phyloP scores from a whole-genome alignment of 2,797 vertebrate species.

The Gastrophryne carolinensis region DNA sequence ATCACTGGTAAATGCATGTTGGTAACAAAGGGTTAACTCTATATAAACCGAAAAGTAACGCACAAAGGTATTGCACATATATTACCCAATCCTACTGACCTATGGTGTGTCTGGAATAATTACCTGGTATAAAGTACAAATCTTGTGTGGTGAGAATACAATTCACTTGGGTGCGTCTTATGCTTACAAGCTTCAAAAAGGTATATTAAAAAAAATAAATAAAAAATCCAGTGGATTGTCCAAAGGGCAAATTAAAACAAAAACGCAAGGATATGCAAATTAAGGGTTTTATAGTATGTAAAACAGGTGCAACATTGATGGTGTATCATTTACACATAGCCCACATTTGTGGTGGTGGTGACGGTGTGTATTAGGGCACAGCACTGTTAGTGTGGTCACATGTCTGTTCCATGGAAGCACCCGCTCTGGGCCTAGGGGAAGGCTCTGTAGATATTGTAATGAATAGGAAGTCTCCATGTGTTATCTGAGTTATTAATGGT shows the following conservation, averaged over 20 bases:
- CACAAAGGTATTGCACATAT: no score
- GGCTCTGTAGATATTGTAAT: not conserved
- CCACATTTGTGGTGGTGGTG: not conserved
- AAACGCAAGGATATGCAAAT: not conserved
- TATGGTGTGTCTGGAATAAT: constrained; percentile 2
- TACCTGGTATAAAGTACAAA: not conserved
- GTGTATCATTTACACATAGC: not conserved
- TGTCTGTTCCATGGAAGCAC: not conserved
- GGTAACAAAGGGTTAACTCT: not conserved
- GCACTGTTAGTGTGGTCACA: not conserved
- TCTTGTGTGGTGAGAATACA: not conserved
- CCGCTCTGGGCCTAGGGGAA: not conserved
- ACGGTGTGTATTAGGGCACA: constrained; percentile 8
- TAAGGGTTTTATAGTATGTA: not conserved
- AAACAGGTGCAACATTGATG: not conserved
- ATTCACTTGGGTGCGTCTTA: not conserved
- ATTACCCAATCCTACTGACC: no score
- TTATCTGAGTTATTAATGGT: not conserved
- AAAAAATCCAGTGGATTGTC: not conserved
- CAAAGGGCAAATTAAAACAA: not conserved
- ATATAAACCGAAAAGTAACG: no score
- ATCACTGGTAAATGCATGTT: constrained; percentile 3
- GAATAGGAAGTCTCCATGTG: not conserved
- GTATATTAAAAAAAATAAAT: not conserved
- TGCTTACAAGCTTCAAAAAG: not conserved